phyloP scores from a whole-genome alignment of 2,797 vertebrate species.

The Artibeus lituratus region DNA sequence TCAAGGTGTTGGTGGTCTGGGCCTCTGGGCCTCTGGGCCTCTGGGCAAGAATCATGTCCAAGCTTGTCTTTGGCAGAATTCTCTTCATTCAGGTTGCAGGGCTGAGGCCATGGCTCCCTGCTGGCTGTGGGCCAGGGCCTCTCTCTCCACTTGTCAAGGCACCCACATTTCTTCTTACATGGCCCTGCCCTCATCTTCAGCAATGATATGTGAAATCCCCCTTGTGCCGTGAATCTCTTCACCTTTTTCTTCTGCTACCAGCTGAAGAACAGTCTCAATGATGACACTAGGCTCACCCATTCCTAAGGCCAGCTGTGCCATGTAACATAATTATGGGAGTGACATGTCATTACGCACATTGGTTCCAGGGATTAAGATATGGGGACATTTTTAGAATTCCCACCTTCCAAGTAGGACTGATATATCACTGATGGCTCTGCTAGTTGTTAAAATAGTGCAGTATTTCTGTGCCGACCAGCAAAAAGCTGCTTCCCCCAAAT shows the following conservation, averaged over 20 bases:
- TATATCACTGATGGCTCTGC: background rate
- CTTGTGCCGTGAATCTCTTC: background rate
- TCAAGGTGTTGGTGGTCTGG: background rate
- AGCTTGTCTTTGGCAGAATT: background rate
- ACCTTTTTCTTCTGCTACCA: background rate
- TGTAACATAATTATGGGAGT: background rate
- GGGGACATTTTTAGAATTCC: background rate
- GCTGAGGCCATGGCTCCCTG: background rate
- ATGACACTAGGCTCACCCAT: too few relatives aligned
- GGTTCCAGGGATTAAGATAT: background rate
- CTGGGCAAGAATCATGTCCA: background rate
- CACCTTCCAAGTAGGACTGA: background rate
- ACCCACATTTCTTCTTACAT: background rate
- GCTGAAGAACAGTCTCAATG: background rate
- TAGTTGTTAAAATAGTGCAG: background rate
- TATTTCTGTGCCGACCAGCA: background rate
- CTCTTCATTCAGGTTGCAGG: background rate
- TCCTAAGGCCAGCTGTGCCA: background rate
- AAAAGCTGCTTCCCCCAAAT: background rate
- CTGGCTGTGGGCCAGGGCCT: background rate
- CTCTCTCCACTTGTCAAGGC: background rate
- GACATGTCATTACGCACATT: background rate
- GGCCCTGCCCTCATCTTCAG: background rate
- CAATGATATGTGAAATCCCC: background rate
- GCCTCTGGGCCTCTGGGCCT: background rate